Percentiles rank a stretch among this genome's conserved stretches.
Evolutionary conservation across 2,113 vertebrate species (phyloP).

Genomic region (Heterochromis multidens): DNA sequence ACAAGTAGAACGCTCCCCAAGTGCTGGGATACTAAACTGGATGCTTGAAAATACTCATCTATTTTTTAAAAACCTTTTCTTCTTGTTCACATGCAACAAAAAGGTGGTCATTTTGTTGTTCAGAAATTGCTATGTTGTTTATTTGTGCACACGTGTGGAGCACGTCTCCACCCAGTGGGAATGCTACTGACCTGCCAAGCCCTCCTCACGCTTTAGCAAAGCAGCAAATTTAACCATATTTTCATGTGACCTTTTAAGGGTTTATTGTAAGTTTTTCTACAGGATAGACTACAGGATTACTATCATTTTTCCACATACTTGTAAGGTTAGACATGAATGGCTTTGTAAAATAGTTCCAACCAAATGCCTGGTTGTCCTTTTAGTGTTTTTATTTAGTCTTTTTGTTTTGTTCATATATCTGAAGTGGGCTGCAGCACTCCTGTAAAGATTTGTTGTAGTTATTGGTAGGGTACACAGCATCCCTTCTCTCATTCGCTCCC

Average conservation of each 20-base stretch:
- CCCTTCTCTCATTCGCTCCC: background rate
- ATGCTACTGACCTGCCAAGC: too few species aligned
- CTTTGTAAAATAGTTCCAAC: background rate
- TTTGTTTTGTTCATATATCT: background rate
- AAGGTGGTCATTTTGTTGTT: too few species aligned
- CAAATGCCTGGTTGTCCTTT: background rate
- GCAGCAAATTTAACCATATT: too few species aligned
- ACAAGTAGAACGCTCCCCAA: background rate
- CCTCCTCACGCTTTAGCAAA: too few species aligned
- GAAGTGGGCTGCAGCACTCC: background rate
- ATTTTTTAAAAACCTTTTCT: too few species aligned
- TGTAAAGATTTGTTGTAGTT: constrained; percentile 42
- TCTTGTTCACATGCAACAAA: background rate
- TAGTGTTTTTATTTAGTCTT: background rate
- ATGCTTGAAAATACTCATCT: background rate
- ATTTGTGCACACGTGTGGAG: too few species aligned
- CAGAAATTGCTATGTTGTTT: background rate
- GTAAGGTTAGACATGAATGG: background rate
- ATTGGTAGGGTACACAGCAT: constrained; percentile 5
- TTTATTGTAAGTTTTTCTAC: background rate
- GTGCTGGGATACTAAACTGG: background rate
- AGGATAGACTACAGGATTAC: background rate
- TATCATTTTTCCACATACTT: background rate
- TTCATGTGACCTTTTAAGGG: background rate
- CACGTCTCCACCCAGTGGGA: too few species aligned